A percentile compares a stretch with the other conserved stretches of the same genome.
phyloP scores from a whole-genome alignment of 2,888 invertebrate species.

The Erannis defoliaria region DNA sequence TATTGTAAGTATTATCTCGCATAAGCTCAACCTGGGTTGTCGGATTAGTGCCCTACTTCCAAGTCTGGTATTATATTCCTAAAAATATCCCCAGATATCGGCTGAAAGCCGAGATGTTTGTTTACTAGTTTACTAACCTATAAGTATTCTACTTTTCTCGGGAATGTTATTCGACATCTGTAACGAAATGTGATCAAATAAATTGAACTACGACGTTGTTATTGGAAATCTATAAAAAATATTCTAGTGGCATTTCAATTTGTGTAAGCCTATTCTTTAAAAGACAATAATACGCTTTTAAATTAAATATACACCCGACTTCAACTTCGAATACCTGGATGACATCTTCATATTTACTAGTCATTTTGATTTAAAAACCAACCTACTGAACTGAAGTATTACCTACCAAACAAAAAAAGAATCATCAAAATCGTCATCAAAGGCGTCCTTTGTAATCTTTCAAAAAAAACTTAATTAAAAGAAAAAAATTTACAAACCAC shows the following conservation, averaged over 20 bases:
- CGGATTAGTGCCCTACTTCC: slow-evolving; percentile 7
- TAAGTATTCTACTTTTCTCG: slow-evolving; percentile 7
- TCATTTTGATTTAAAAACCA: too few relatives aligned
- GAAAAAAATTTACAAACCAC: too few relatives aligned
- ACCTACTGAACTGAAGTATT: too few relatives aligned
- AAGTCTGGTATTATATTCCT: slow-evolving; percentile 14
- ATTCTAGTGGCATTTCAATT: neutral
- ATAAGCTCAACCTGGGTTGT: slow-evolving; percentile 8
- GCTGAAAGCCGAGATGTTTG: slow-evolving; percentile 8
- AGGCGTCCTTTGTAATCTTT: too few relatives aligned
- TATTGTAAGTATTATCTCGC: neutral
- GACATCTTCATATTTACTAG: too few relatives aligned
- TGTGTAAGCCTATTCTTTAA: neutral
- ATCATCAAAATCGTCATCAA: too few relatives aligned
- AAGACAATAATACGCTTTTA: neutral
- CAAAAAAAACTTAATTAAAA: too few relatives aligned
- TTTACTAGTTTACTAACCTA: slow-evolving; percentile 4
- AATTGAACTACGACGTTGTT: neutral
- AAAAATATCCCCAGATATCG: slow-evolving; percentile 19
- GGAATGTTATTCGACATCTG: slow-evolving; percentile 1
- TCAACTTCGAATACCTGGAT: too few relatives aligned
- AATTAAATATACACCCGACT: neutral
- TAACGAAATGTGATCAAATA: neutral
- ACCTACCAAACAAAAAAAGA: too few relatives aligned
- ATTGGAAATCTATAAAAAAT: neutral